phyloP scores from a whole-genome alignment of 2,797 vertebrate genomes.

The Smutsia temminckii region DNA sequence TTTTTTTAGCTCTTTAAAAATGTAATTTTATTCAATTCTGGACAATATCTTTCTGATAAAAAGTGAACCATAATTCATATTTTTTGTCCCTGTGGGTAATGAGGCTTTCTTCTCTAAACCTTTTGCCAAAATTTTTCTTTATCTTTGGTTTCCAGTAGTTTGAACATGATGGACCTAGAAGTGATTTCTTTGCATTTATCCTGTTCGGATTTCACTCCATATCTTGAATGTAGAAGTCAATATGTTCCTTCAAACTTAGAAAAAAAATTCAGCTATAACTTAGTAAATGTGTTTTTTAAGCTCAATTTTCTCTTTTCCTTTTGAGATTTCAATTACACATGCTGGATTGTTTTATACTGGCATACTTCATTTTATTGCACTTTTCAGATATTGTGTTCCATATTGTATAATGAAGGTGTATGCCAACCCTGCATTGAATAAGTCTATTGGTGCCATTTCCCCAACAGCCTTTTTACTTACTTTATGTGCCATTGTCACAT shows the following conservation, averaged over 20 bases:
- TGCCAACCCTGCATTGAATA: no score
- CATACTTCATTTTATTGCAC: no score
- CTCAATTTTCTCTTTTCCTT: not conserved
- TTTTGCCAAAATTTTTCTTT: not conserved
- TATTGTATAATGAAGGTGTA: no score
- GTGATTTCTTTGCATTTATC: not conserved
- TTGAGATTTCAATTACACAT: not conserved
- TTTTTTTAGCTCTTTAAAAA: not conserved
- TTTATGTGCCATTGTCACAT: no score
- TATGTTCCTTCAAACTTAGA: not conserved
- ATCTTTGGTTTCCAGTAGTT: not conserved
- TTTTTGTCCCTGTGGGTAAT: not conserved
- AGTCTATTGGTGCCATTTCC: no score
- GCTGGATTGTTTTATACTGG: not conserved
- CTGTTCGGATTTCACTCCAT: not conserved
- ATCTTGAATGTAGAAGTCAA: not conserved
- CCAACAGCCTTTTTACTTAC: no score
- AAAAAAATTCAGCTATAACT: not conserved
- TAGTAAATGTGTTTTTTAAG: not conserved
- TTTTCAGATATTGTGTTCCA: no score
- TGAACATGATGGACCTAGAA: not conserved
- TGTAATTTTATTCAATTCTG: not conserved
- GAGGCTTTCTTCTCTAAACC: not conserved
- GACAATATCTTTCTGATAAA: not conserved
- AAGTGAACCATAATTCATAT: not conserved